Evolutionary conservation across 2,888 invertebrate genomes (phyloP).

Genomic region (Nephrocerus scutellatus): DNA sequence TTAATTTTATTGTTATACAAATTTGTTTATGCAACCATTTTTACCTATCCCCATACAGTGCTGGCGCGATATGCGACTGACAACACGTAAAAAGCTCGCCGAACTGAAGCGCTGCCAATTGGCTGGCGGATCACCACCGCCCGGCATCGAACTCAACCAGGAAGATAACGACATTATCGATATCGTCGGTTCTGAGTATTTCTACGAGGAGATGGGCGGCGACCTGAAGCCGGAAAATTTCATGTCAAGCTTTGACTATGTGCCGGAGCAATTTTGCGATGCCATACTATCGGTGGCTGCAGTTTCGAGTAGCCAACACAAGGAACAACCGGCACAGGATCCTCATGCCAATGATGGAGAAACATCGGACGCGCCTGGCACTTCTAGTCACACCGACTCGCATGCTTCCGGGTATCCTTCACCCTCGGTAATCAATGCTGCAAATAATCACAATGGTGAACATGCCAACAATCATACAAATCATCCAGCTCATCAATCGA

Average conservation of each 20-base stretch:
- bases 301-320: constrained; percentile 35
- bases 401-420: constrained; percentile 36
- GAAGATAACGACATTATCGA: constrained; percentile 45
- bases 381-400: constrained; percentile 35
- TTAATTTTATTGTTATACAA: neutral
- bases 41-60: constrained; percentile 29
- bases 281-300: constrained; percentile 43
- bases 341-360: constrained; percentile 42
- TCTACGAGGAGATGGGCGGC: constrained; percentile 45
- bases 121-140: constrained; percentile 43
- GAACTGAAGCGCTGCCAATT: constrained; percentile 43
- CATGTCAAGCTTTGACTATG: constrained; percentile 43
- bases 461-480: constrained; percentile 31
- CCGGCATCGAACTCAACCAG: constrained; percentile 43
- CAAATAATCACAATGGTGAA: constrained; percentile 30
- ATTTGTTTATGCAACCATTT: neutral
- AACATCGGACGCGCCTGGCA: constrained; percentile 40
- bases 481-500: constrained; percentile 35
- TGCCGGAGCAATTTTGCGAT: constrained; percentile 45
- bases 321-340: constrained; percentile 39
- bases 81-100: constrained; percentile 43
- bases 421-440: constrained; percentile 31
- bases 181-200: constrained; percentile 44
- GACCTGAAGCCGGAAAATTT: constrained; percentile 43
- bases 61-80: constrained; percentile 46